A percentile compares a stretch with the other conserved stretches of the same genome.
Evolutionary conservation across 2,113 vertebrate species (phyloP).

Genomic region (Anser cygnoides): DNA sequence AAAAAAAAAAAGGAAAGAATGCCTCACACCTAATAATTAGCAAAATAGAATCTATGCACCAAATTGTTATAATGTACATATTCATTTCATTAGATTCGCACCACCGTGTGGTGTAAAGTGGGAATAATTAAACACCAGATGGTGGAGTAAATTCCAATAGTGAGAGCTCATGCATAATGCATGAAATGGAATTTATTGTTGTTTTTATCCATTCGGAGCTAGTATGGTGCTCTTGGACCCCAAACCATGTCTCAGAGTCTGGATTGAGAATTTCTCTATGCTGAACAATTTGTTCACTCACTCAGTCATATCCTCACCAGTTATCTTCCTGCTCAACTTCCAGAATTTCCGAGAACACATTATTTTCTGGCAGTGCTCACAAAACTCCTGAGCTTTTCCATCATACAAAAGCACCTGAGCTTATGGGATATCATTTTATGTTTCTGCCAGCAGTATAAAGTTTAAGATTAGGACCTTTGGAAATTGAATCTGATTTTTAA

Average conservation of each 20-base stretch:
- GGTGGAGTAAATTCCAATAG: constrained; percentile 78
- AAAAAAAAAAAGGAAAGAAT: background rate
- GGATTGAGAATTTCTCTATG: constrained; percentile 66
- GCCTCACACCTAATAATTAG: constrained; percentile 71
- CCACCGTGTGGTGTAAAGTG: constrained; percentile 74
- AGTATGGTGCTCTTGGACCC: constrained; percentile 78
- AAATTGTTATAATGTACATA: constrained; percentile 72
- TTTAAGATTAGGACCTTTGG: constrained; percentile 79
- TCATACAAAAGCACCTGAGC: constrained; percentile 56
- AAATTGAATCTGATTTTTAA: constrained; percentile 82
- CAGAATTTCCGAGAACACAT: constrained; percentile 73
- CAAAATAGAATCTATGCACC: constrained; percentile 61
- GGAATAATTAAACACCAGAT: constrained; percentile 86
- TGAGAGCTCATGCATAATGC: constrained; percentile 75
- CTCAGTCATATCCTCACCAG: constrained; percentile 72
- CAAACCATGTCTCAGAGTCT: constrained; percentile 68
- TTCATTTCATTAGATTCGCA: constrained; percentile 78
- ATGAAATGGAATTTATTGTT: constrained; percentile 78
- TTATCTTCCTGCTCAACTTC: constrained; percentile 66
- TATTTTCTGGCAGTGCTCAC: constrained; percentile 68
- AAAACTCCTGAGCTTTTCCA: constrained; percentile 68
- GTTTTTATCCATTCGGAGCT: constrained; percentile 77
- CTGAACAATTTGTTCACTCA: constrained; percentile 72
- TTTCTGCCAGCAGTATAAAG: constrained; percentile 74
- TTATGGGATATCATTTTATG: constrained; percentile 76